Base-by-base conservation (phyloP, 2,113 vertebrate species). In the Herpetotheres cachinnans region DNA sequence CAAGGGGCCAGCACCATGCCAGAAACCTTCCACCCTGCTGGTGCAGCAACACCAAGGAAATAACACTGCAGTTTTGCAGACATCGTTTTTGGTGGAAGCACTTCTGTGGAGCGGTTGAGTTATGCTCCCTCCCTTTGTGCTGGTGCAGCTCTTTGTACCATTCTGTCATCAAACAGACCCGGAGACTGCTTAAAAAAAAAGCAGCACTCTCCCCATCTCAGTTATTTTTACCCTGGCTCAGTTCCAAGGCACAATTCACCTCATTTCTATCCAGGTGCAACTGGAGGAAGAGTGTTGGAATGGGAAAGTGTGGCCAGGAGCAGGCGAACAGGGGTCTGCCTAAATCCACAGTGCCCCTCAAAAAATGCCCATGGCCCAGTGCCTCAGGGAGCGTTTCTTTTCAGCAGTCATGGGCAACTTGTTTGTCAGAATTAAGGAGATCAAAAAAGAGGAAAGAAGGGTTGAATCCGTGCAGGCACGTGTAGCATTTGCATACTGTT, bases 171-270 rank as follows among this genome's bases (percentile, higher is more conserved):
- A 94, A n/a, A 58, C 61, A 52, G 56, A 65, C 44, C 73, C 36
- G 70, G 87, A 93, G 58, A 91, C 18, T 59, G 34, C 78, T 85
- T 87, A 2, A 10, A 93, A 77, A 93, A 77, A 76, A 79, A 82
- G 18, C 61, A 93, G 32, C 34, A 82, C 55, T 26, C 27, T 89
- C 77, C 61, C n/a, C 56, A 82, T 34, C 86, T 59, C n/a, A 21
- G 32, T 89, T 95, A 78, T 93, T 96, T 97, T 96, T 30, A 82
- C 44, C 10, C 50, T 96, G 87, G 84, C 93, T 93, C 34, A 11
- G 36, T 46, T 89, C 82, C 93, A 78, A 91, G 84, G 66, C 54
- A 54, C 20, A 8, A 73, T 59, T 96, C 82, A 87, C 93, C 90
- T 94, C 52, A 0, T 72, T 30, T 65, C 81, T 61, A 74, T 56